Percentiles rank a stretch among this genome's conserved stretches.
Evolutionary conservation across 1,140 invertebrate genomes (phyloP).

Genomic region (Cephus cinctus): DNA sequence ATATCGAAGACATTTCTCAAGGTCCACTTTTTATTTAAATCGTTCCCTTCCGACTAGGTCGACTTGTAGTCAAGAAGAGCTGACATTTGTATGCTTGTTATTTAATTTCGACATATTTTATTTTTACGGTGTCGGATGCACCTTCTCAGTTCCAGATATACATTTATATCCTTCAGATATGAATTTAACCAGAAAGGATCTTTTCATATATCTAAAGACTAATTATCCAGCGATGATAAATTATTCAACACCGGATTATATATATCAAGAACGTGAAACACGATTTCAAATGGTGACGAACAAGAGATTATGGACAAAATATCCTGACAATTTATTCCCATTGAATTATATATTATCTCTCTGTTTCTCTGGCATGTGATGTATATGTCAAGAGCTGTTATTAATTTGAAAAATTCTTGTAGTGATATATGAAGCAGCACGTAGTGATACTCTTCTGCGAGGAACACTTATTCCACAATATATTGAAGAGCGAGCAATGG

Average conservation of each 20-base stretch:
- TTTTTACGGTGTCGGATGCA: no score
- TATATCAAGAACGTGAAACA: neutral
- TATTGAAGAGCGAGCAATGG: neutral
- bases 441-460: no score
- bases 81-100: neutral
- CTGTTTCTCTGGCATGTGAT: neutral
- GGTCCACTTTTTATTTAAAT: neutral
- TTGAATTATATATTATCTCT: neutral
- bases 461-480: neutral
- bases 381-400: neutral
- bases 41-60: neutral
- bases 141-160: no score
- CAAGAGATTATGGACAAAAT: no score
- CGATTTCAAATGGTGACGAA: neutral
- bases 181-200: neutral
- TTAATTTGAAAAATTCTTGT: neutral
- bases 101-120: neutral
- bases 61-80: constrained; percentile 1
- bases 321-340: no score
- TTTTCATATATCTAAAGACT: neutral
- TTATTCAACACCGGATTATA: neutral
- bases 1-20: constrained; percentile 63
- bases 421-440: neutral
- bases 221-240: neutral
- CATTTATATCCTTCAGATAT: no score